Percentiles rank a stretch among this genome's conserved stretches.
Evolutionary conservation across 2,797 vertebrate genomes (phyloP).

Genomic region (Anguilla marmorata): DNA sequence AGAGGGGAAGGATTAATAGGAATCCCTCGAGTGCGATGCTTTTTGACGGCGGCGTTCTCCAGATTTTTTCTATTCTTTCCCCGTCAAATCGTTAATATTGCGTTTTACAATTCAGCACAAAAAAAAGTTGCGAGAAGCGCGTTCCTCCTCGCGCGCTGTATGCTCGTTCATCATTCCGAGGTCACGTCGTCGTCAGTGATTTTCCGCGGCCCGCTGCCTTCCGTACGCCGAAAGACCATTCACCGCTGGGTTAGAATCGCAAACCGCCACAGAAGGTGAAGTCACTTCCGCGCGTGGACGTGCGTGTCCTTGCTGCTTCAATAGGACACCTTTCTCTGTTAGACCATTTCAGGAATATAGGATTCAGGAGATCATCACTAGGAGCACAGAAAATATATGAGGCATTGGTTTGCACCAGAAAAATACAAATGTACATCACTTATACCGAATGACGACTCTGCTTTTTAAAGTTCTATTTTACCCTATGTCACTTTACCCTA

Average conservation of each 20-base stretch:
- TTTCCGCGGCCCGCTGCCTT: not conserved
- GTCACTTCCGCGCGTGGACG: not conserved
- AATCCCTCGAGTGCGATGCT: conserved; percentile 2
- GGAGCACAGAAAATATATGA: no score
- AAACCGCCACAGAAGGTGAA: not conserved
- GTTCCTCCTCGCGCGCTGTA: not conserved
- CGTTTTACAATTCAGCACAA: not conserved
- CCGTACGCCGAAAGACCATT: not conserved
- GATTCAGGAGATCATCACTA: not conserved
- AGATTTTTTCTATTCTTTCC: not conserved
- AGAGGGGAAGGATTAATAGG: conserved; percentile 1
- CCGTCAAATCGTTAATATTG: conserved; percentile 9
- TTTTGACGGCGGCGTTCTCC: not conserved
- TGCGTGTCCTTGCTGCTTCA: not conserved
- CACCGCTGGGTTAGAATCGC: not conserved
- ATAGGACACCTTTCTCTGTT: not conserved
- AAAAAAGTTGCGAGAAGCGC: not conserved
- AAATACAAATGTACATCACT: not conserved
- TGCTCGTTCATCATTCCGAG: conserved; percentile 8
- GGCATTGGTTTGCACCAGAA: no score
- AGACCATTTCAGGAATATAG: not conserved
- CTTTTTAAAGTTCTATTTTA: not conserved
- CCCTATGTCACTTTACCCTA: not conserved
- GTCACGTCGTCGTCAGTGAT: not conserved
- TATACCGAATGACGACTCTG: not conserved